Percentiles rank a stretch among this genome's conserved stretches.
Conservation (phyloP, 2,888 invertebrate species). For the Rosalia funebris region DNA sequence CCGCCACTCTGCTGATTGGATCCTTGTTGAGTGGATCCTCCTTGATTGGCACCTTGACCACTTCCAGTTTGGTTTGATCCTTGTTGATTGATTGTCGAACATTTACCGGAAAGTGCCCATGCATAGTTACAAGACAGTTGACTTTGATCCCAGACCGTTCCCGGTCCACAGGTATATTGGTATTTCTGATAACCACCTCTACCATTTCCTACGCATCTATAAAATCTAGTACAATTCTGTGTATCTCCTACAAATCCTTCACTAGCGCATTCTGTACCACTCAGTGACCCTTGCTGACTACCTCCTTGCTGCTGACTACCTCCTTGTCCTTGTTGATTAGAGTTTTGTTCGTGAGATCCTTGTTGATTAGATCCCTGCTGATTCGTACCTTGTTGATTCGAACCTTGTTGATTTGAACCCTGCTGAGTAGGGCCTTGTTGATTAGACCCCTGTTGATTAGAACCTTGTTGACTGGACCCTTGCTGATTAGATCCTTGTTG, state of each 20-base stretch:
- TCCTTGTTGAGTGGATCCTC: slow-evolving; percentile 43
- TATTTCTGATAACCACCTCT: slow-evolving; percentile 71
- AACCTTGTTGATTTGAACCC: slow-evolving; percentile 10
- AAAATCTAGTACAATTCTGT: slow-evolving; percentile 78
- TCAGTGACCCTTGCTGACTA: slow-evolving; percentile 28
- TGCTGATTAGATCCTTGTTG: slow-evolving; percentile 29
- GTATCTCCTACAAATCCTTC: slow-evolving; percentile 80
- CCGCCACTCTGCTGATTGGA: slow-evolving; percentile 31
- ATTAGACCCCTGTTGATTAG: slow-evolving; percentile 6
- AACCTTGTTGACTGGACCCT: slow-evolving; percentile 3
- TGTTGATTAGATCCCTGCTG: slow-evolving; percentile 29
- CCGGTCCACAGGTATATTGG: slow-evolving; percentile 78
- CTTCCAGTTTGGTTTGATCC: slow-evolving; percentile 10
- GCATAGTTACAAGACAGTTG: slow-evolving; percentile 78
- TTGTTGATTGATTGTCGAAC: slow-evolving; percentile 33
- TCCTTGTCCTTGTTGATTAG: slow-evolving; percentile 36
- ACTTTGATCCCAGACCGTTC: slow-evolving; percentile 80
- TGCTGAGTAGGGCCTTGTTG: slow-evolving; percentile 22
- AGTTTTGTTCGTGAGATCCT: slow-evolving; percentile 7
- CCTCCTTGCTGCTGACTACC: slow-evolving; percentile 35
- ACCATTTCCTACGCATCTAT: slow-evolving; percentile 76
- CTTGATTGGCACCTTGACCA: slow-evolving; percentile 27
- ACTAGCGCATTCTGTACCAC: slow-evolving; percentile 64
- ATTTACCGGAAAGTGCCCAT: slow-evolving; percentile 66
- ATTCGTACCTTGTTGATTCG: slow-evolving; percentile 37